Conservation (phyloP, 2,888 invertebrate genomes). For the Harpalus rubripes region DNA sequence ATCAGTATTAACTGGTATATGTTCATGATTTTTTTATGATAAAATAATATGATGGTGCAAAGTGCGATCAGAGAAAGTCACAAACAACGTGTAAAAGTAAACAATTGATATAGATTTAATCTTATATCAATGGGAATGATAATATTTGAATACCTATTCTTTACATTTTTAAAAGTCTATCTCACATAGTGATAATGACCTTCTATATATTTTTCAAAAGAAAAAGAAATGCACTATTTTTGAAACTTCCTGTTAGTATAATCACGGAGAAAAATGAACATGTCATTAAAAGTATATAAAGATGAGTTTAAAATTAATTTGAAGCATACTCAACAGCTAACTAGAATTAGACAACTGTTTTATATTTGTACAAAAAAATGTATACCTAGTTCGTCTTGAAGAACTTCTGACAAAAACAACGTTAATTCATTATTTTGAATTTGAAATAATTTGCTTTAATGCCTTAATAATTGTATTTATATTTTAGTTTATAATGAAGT, state of each 20-base stretch:
- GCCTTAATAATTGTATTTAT: too few relatives aligned
- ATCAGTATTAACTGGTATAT: neutral
- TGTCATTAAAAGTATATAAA: neutral
- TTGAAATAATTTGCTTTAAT: too few relatives aligned
- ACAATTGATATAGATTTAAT: neutral
- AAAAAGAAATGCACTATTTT: constrained; percentile 3
- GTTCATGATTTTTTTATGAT: neutral
- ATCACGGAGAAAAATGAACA: neutral
- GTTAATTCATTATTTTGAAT: too few relatives aligned
- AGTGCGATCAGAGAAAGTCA: neutral
- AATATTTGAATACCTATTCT: neutral
- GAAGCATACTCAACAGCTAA: too few relatives aligned
- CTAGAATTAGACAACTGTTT: too few relatives aligned
- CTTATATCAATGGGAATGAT: neutral
- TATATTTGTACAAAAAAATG: too few relatives aligned
- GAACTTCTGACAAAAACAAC: too few relatives aligned
- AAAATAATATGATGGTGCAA: neutral
- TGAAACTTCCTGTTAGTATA: neutral
- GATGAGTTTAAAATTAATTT: neutral
- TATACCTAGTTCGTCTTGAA: too few relatives aligned
- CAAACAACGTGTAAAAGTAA: neutral
- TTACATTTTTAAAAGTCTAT: neutral
- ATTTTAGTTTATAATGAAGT: too few relatives aligned
- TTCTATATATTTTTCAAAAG: constrained; percentile 14
- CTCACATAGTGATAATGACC: constrained; percentile 29